Percentiles rank a stretch among this genome's conserved stretches.
Conservation (phyloP, 2,797 vertebrate species). For the Luscinia luscinia region DNA sequence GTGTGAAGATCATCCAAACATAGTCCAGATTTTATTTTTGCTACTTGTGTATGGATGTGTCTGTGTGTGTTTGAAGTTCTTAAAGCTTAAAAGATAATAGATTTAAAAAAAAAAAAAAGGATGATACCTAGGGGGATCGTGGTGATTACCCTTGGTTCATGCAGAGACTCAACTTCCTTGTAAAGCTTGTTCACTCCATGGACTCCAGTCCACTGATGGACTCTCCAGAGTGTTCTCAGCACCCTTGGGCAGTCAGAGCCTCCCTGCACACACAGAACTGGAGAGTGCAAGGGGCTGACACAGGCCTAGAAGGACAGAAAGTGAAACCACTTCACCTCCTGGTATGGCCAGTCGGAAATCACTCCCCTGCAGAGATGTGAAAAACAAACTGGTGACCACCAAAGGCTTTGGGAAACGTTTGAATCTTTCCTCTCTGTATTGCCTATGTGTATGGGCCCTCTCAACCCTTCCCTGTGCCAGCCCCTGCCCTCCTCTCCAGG, state of each 20-base stretch:
- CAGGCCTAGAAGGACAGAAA: not conserved
- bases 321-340: constrained; percentile 17
- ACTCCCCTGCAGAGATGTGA: constrained; percentile 63
- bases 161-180: not conserved
- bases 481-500: not conserved
- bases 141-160: not conserved
- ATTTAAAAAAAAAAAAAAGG: not conserved
- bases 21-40: constrained; percentile 59
- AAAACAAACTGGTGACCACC: constrained; percentile 14
- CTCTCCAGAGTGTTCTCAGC: not conserved
- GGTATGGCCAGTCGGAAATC: constrained; percentile 27
- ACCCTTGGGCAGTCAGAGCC: not conserved
- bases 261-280: not conserved
- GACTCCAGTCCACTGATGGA: not conserved
- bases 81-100: not conserved
- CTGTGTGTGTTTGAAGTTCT: constrained; percentile 3
- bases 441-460: not conserved
- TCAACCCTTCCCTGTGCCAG: not conserved
- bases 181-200: not conserved
- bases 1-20: constrained; percentile 31
- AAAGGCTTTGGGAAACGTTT: not conserved
- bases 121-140: not conserved
- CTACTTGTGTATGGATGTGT: constrained; percentile 16
- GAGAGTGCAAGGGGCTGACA: not conserved
- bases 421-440: not conserved